Evolutionary conservation across 1,140 invertebrate species (phyloP).

Genomic region (Diorhabda elongata): DNA sequence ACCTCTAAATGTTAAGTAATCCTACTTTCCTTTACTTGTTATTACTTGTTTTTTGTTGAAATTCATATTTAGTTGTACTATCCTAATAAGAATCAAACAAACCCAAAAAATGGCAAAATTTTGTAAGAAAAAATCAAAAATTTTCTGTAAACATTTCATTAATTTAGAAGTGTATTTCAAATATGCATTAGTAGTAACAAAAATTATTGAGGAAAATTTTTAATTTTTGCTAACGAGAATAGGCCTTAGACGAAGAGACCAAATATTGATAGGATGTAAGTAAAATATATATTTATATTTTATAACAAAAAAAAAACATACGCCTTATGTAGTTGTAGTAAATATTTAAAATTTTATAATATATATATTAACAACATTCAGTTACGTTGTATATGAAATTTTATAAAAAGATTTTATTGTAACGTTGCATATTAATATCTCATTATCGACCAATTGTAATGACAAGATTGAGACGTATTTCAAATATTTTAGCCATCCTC

Average conservation of each 20-base stretch:
- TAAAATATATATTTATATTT: conserved; percentile 22
- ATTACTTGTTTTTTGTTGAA: no score
- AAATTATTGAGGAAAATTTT: not conserved
- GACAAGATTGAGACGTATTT: conserved; percentile 19
- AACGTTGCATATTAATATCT: conserved; percentile 14
- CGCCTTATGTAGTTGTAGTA: conserved; percentile 31
- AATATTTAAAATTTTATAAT: conserved; percentile 24
- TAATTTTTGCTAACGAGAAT: conserved; percentile 17
- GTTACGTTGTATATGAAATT: conserved; percentile 26
- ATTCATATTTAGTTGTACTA: no score
- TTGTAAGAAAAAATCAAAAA: no score
- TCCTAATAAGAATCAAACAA: no score
- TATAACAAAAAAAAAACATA: conserved; percentile 23
- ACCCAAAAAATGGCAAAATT: no score
- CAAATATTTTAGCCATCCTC: not conserved
- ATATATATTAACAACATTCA: conserved; percentile 15
- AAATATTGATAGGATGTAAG: conserved; percentile 28
- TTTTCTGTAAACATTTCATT: no score
- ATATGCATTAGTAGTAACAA: no score
- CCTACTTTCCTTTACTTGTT: no score
- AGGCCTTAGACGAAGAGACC: conserved; percentile 29
- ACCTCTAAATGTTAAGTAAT: no score
- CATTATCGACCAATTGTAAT: conserved; percentile 22
- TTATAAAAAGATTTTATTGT: conserved; percentile 28
- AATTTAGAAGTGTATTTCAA: no score